A percentile compares a stretch with the other conserved stretches of the same genome.
phyloP scores from a whole-genome alignment of 2,113 vertebrate genomes.

The Nothobranchius kuhntae region DNA sequence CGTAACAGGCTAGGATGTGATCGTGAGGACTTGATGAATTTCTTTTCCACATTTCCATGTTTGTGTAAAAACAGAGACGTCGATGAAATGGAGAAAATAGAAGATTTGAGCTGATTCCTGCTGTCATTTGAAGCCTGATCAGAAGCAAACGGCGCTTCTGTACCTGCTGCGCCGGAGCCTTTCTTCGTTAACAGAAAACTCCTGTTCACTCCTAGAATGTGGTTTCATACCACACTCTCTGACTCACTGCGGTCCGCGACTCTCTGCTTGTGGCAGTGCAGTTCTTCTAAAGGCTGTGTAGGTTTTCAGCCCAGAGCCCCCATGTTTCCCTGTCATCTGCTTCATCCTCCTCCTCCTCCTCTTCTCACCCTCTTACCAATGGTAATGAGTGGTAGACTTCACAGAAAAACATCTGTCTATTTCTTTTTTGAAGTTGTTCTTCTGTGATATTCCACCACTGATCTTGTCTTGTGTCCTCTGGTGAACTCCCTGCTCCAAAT shows the following conservation, averaged over 20 bases:
- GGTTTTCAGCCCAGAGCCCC: constrained; percentile 49
- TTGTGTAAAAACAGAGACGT: background rate
- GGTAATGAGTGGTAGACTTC: constrained; percentile 74
- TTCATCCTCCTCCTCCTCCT: constrained; percentile 44
- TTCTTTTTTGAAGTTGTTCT: constrained; percentile 56
- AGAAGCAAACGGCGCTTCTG: constrained; percentile 18
- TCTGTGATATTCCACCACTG: constrained; percentile 65
- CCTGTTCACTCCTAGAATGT: constrained; percentile 49
- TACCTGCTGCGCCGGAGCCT: constrained; percentile 36
- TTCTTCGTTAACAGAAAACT: constrained; percentile 54
- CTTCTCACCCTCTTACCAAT: constrained; percentile 54
- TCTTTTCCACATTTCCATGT: too few relatives aligned
- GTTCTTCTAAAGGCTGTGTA: constrained; percentile 62
- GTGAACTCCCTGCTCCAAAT: constrained; percentile 59
- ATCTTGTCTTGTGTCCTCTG: constrained; percentile 64
- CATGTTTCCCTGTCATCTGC: constrained; percentile 65
- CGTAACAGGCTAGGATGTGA: too few relatives aligned
- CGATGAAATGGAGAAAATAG: constrained; percentile 20
- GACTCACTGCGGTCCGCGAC: constrained; percentile 56
- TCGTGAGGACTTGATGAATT: too few relatives aligned
- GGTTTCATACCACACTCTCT: constrained; percentile 57
- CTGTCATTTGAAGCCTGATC: constrained; percentile 47
- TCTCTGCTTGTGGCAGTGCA: constrained; percentile 51
- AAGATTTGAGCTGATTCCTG: constrained; percentile 27
- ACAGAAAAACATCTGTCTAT: constrained; percentile 61